A percentile compares a stretch with the other conserved stretches of the same genome.
Conservation (phyloP, 92 coral and sea anemone species). For the Scolanthus callimorphus region DNA sequence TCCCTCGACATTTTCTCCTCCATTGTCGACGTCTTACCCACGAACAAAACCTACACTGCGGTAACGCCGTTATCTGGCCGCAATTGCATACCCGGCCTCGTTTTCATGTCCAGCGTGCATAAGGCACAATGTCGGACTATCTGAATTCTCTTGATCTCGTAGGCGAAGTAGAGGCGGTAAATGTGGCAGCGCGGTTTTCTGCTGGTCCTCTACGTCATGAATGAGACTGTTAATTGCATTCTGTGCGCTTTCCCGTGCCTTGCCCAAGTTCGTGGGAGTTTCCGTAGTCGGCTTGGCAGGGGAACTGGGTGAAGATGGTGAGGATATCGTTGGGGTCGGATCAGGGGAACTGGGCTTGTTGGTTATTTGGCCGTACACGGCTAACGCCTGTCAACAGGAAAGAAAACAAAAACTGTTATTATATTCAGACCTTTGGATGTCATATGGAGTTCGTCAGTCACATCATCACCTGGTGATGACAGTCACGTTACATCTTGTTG, state of each 20-base stretch:
- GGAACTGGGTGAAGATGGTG: too few species aligned
- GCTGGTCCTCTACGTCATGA: neutral
- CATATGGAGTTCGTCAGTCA: neutral
- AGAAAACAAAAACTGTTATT: too few species aligned
- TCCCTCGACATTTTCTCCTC: too few species aligned
- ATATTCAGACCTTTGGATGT: neutral
- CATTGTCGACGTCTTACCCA: too few species aligned
- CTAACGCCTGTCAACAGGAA: constrained; percentile 61
- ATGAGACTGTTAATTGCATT: neutral
- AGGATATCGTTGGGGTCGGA: constrained; percentile 12
- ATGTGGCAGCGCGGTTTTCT: constrained; percentile 37
- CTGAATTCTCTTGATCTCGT: constrained; percentile 76
- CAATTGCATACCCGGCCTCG: too few species aligned
- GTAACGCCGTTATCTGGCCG: too few species aligned
- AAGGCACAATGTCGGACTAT: neutral
- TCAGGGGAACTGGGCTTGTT: constrained; percentile 23
- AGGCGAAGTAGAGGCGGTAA: constrained; percentile 86
- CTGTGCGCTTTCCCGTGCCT: constrained; percentile 5
- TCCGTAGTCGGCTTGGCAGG: constrained; percentile 1
- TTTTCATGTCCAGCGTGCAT: too few species aligned
- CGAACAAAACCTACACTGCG: too few species aligned
- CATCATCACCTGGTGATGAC: too few species aligned
- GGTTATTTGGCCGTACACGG: constrained; percentile 90
- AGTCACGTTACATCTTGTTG: too few species aligned
- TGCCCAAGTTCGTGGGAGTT: neutral